These are phyloP conservation scores for Engraulis encrasicolus DNA, from an alignment of 2,113 vertebrate species.

Conservation along the genomic window DNA sequence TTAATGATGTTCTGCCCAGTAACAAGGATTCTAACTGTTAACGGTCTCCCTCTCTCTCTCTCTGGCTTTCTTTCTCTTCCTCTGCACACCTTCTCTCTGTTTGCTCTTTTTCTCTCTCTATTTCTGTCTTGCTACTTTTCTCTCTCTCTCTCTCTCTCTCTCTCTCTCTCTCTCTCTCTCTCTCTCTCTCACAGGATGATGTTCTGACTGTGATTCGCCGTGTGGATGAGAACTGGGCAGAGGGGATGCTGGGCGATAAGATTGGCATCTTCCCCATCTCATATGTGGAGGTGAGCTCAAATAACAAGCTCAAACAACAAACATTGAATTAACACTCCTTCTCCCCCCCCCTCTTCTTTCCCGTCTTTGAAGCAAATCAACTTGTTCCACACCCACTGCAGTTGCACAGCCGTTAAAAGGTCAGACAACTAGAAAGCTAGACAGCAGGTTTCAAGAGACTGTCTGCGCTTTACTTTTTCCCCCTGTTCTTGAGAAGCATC, in stretches of 20 bases:
- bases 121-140: background rate
- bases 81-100: conserved; percentile 29
- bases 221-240: conserved; percentile 99
- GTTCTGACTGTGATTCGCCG: conserved; percentile 96
- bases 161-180: conserved; percentile 21
- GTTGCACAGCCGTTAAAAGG: background rate
- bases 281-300: conserved; percentile 90
- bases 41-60: background rate
- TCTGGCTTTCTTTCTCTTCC: too few species aligned
- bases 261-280: conserved; percentile 99
- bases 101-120: background rate
- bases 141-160: background rate
- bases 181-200: conserved; percentile 81
- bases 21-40: background rate
- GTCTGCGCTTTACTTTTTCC: background rate
- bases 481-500: background rate
- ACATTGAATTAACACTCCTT: background rate
- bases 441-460: background rate
- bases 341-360: too few species aligned
- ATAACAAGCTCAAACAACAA: too few species aligned
- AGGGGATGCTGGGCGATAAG: conserved; percentile 98
- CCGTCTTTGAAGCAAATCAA: background rate
- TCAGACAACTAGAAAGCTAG: background rate
- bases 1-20: conserved; percentile 44
- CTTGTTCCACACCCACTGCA: background rate